phyloP scores from a whole-genome alignment of 2,888 invertebrate species.

The Cryptocheilus praepositus region DNA sequence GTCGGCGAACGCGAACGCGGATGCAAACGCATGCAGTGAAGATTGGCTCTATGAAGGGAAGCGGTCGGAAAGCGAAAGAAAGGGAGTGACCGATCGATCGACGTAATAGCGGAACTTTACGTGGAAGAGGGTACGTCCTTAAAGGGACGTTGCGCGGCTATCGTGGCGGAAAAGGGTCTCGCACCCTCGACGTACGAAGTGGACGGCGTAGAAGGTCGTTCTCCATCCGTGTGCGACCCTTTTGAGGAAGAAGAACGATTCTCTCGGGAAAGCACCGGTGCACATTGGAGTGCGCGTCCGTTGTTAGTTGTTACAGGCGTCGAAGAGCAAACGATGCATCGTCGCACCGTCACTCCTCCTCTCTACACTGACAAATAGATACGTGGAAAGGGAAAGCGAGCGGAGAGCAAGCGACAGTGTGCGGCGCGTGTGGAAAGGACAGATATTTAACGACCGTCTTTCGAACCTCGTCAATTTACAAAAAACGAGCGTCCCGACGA shows the following conservation, averaged over 20 bases:
- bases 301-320: too few relatives aligned
- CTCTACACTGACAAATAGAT: neutral
- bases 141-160: slow-evolving; percentile 18
- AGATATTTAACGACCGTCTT: neutral
- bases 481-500: too few relatives aligned
- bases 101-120: slow-evolving; percentile 49
- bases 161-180: slow-evolving; percentile 37
- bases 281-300: too few relatives aligned
- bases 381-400: neutral
- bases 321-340: slow-evolving; percentile 5
- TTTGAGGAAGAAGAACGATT: slow-evolving; percentile 35
- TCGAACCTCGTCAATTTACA: slow-evolving; percentile 3
- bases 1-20: neutral
- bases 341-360: neutral
- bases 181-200: slow-evolving; percentile 35
- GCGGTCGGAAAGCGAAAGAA: neutral
- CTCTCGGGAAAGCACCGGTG: slow-evolving; percentile 41
- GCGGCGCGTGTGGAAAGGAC: neutral
- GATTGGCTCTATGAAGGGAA: slow-evolving; percentile 6
- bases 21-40: too few relatives aligned
- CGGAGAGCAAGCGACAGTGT: neutral
- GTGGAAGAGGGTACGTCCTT: slow-evolving; percentile 21
- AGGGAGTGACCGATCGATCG: slow-evolving; percentile 47
- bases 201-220: slow-evolving; percentile 26
- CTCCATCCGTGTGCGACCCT: slow-evolving; percentile 13